Evolutionary conservation across 2,888 invertebrate species (phyloP).

Genomic region (Gymnocheta viridis): DNA sequence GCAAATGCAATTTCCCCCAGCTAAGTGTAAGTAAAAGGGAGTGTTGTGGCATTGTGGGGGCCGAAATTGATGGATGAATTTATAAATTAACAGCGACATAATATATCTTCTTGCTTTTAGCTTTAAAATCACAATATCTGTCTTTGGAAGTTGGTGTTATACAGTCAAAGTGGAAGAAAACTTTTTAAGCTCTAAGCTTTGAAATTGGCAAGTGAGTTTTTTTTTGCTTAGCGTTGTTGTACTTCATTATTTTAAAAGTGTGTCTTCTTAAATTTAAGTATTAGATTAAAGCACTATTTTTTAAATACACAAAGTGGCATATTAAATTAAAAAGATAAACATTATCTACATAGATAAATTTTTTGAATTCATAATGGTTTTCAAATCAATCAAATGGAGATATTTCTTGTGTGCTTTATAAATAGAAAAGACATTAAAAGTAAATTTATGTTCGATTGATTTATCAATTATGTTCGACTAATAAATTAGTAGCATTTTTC

Average conservation of each 20-base stretch:
- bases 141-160: background rate
- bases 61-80: constrained; percentile 59
- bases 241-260: background rate
- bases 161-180: background rate
- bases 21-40: background rate
- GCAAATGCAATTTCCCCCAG: too few relatives aligned
- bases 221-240: background rate
- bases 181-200: constrained; percentile 1
- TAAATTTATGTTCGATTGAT: too few relatives aligned
- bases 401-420: too few relatives aligned
- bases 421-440: too few relatives aligned
- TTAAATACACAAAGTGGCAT: too few relatives aligned
- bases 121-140: background rate
- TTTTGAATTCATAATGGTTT: too few relatives aligned
- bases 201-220: background rate
- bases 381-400: too few relatives aligned
- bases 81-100: constrained; percentile 49
- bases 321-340: too few relatives aligned
- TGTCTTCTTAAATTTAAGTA: background rate
- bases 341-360: too few relatives aligned
- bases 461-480: too few relatives aligned
- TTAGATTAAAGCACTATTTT: background rate
- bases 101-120: constrained; percentile 17
- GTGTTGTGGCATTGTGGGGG: background rate
- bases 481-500: too few relatives aligned